Evolutionary conservation across 2,113 vertebrate genomes (phyloP).

Genomic region (Forbesichthys agassizii): DNA sequence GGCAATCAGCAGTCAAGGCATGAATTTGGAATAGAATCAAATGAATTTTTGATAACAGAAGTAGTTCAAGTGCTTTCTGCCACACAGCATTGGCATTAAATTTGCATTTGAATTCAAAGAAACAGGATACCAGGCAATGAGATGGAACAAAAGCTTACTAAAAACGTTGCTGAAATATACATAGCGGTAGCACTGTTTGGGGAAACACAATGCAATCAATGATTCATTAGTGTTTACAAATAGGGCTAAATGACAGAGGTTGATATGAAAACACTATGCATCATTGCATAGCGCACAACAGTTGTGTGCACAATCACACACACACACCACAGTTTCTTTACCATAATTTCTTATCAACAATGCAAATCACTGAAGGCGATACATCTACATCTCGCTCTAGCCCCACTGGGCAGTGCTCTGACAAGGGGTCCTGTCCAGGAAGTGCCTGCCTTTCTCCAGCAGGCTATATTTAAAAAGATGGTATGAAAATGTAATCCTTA

Average conservation of each 20-base stretch:
- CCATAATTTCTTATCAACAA: slow-evolving; percentile 8
- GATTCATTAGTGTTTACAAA: slow-evolving; percentile 40
- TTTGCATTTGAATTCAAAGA: slow-evolving; percentile 37
- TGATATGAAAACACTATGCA: slow-evolving; percentile 9
- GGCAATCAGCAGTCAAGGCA: slow-evolving; percentile 35
- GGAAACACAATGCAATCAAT: slow-evolving; percentile 30
- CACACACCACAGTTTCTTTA: background rate
- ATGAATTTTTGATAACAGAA: slow-evolving; percentile 53
- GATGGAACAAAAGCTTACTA: slow-evolving; percentile 26
- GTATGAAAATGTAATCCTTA: slow-evolving; percentile 46
- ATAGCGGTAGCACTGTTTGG: slow-evolving; percentile 34
- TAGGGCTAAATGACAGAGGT: slow-evolving; percentile 12
- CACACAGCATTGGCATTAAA: slow-evolving; percentile 28
- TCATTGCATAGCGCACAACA: background rate
- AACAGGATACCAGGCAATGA: slow-evolving; percentile 22
- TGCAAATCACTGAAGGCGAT: slow-evolving; percentile 32
- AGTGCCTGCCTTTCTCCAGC: slow-evolving; percentile 36
- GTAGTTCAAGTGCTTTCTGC: slow-evolving; percentile 28
- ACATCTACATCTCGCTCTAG: slow-evolving; percentile 44
- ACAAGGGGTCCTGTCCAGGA: slow-evolving; percentile 42
- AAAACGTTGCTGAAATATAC: slow-evolving; percentile 32
- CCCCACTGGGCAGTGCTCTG: slow-evolving; percentile 22
- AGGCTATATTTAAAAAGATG: slow-evolving; percentile 60
- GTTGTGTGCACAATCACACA: background rate
- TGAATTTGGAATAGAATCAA: slow-evolving; percentile 35